These are phyloP conservation scores for Polyommatus icarus DNA, from an alignment of 2,888 invertebrate genomes.

Conservation along the genomic window DNA sequence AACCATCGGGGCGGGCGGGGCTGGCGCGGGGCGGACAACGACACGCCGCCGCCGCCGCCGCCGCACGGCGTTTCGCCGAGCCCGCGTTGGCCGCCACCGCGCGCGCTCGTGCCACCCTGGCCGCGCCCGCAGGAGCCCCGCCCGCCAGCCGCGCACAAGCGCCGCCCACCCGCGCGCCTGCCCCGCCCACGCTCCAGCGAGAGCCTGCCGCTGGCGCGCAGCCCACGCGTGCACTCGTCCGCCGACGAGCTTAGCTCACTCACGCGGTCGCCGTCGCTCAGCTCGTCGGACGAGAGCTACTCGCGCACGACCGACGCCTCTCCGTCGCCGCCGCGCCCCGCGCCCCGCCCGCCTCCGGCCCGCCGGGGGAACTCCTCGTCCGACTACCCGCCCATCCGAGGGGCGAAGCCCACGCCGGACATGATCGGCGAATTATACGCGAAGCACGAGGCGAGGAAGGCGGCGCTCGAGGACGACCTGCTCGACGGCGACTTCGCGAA, in stretches of 20 bases:
- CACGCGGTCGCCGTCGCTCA: conserved; percentile 90
- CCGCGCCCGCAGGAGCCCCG: conserved; percentile 78
- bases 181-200: conserved; percentile 85
- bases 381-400: conserved; percentile 82
- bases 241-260: conserved; percentile 91
- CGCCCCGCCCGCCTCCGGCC: conserved; percentile 78
- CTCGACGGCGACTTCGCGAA: conserved; percentile 67
- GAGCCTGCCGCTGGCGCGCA: conserved; percentile 80
- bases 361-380: conserved; percentile 74
- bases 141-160: conserved; percentile 63
- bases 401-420: conserved; percentile 60
- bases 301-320: conserved; percentile 88
- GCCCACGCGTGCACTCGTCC: conserved; percentile 86
- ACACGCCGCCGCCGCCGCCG: conserved; percentile 81
- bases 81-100: conserved; percentile 74
- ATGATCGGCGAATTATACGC: conserved; percentile 68
- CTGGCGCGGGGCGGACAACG: conserved; percentile 72
- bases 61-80: conserved; percentile 72
- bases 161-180: conserved; percentile 69
- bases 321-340: conserved; percentile 81
- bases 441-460: conserved; percentile 69
- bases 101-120: conserved; percentile 82
- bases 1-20: conserved; percentile 74
- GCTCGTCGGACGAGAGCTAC: conserved; percentile 92
- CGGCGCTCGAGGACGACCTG: conserved; percentile 68